phyloP scores from a whole-genome alignment of 2,113 vertebrate species.

The Australoheros scitulus region DNA sequence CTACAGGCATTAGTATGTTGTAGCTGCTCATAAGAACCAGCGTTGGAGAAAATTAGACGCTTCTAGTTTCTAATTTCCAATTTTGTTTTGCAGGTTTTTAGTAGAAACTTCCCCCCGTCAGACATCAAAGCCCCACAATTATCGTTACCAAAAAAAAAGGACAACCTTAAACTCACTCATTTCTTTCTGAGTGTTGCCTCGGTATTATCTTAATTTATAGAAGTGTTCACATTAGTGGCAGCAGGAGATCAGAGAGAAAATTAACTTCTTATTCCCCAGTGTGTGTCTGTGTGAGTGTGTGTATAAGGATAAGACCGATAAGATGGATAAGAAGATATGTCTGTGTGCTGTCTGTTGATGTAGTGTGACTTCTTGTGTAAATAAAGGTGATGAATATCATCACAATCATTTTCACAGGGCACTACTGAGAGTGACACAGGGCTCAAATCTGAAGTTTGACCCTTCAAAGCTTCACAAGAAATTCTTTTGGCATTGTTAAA shows the following conservation, averaged over 20 bases:
- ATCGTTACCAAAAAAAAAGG: neutral
- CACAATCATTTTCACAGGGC: neutral
- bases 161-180: neutral
- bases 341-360: neutral
- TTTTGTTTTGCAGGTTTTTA: neutral
- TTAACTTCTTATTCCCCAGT: neutral
- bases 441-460: neutral
- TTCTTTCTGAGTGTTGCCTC: neutral
- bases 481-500: neutral
- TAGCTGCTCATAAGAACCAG: neutral
- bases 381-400: too few relatives aligned
- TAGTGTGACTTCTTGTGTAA: too few relatives aligned
- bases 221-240: neutral
- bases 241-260: neutral
- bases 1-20: neutral
- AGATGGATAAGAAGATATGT: neutral
- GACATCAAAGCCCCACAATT: neutral
- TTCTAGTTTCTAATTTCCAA: neutral
- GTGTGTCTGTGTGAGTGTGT: neutral
- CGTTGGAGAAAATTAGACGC: constrained; percentile 6
- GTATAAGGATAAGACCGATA: neutral
- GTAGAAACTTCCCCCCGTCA: neutral
- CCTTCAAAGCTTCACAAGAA: neutral
- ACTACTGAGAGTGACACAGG: neutral
- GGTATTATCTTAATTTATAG: neutral